Conservation (phyloP, 2,888 invertebrate species). For the Dinocampus coccinellae region DNA sequence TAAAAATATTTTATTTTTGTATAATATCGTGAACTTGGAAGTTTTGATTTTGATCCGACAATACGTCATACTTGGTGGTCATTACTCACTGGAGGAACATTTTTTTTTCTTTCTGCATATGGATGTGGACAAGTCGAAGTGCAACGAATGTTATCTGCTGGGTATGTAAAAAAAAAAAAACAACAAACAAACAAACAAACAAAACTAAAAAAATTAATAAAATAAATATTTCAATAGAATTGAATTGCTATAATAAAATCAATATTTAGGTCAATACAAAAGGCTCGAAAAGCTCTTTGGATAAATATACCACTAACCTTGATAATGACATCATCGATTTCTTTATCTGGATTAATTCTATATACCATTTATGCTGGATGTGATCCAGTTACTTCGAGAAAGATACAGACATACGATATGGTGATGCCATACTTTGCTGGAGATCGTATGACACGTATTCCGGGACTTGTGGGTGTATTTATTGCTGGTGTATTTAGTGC, state of each 20-base stretch:
- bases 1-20: not conserved
- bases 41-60: conserved; percentile 84
- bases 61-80: conserved; percentile 86
- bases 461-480: conserved; percentile 65
- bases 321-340: conserved; percentile 77
- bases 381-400: conserved; percentile 79
- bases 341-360: conserved; percentile 80
- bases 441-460: conserved; percentile 71
- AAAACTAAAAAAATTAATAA: too few species aligned
- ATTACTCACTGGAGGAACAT: conserved; percentile 80
- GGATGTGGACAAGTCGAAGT: conserved; percentile 90
- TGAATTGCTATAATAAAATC: not conserved
- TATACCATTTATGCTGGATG: conserved; percentile 86
- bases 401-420: conserved; percentile 78
- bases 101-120: conserved; percentile 83
- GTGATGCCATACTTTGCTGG: conserved; percentile 84
- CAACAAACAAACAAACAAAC: too few species aligned
- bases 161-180: conserved; percentile 72
- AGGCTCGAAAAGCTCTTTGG: conserved; percentile 81
- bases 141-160: conserved; percentile 80
- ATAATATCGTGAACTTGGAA: conserved; percentile 64
- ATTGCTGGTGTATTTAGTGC: conserved; percentile 86
- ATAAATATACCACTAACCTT: conserved; percentile 83
- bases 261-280: conserved; percentile 70
- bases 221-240: not conserved